Percentiles rank a stretch among this genome's conserved stretches.
Evolutionary conservation across 2,888 invertebrate species (phyloP).

Genomic region (Drosophila mayaguana): DNA sequence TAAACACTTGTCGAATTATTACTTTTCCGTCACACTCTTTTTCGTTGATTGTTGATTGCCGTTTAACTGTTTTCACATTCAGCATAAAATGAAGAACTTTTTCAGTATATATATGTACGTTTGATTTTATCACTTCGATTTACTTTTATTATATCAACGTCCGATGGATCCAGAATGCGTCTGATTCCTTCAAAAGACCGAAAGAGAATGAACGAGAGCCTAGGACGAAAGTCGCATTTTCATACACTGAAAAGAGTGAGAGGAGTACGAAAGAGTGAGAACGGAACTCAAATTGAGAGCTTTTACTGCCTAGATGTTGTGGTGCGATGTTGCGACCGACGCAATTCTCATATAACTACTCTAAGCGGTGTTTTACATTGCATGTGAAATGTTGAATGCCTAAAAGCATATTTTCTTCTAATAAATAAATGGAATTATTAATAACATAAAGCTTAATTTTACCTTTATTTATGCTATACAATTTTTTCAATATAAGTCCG

Average conservation of each 20-base stretch:
- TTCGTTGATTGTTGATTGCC: slow-evolving; percentile 27
- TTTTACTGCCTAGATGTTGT: slow-evolving; percentile 23
- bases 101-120: slow-evolving; percentile 31
- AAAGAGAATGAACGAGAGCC: slow-evolving; percentile 81
- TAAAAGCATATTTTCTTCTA: slow-evolving; percentile 37
- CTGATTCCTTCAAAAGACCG: slow-evolving; percentile 83
- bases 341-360: slow-evolving; percentile 1
- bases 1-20: slow-evolving; percentile 30
- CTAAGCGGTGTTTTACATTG: slow-evolving; percentile 28
- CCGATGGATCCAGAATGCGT: slow-evolving; percentile 68
- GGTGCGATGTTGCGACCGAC: not conserved
- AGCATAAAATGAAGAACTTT: slow-evolving; percentile 47
- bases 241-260: slow-evolving; percentile 17
- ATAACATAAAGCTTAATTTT: slow-evolving; percentile 1
- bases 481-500: slow-evolving; percentile 14
- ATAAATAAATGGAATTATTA: not conserved
- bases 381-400: slow-evolving; percentile 8
- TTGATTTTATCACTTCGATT: slow-evolving; percentile 67
- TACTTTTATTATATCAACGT: slow-evolving; percentile 41
- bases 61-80: slow-evolving; percentile 43
- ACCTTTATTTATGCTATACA: slow-evolving; percentile 35
- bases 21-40: slow-evolving; percentile 38
- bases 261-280: not conserved
- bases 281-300: slow-evolving; percentile 28
- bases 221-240: slow-evolving; percentile 62